Evolutionary conservation across 2,888 invertebrate genomes (phyloP).

Genomic region (Sarcophaga carnaria): DNA sequence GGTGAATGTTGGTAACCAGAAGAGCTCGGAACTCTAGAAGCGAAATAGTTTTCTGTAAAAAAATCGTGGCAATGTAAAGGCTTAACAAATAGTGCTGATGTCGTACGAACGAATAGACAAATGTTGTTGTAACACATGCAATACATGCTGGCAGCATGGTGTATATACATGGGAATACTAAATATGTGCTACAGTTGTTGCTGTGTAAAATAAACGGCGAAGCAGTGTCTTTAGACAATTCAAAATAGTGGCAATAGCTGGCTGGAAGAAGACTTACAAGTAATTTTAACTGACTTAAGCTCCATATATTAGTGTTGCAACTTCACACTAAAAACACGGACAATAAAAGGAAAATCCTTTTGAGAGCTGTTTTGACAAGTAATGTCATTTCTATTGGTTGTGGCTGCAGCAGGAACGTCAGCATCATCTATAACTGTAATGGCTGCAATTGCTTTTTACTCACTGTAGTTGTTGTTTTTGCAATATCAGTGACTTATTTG

Average conservation of each 20-base stretch:
- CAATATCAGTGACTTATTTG: too few relatives aligned
- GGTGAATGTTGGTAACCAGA: too few relatives aligned
- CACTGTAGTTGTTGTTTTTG: too few relatives aligned
- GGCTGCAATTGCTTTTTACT: too few relatives aligned
- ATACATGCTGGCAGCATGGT: background rate
- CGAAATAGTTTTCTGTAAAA: too few relatives aligned
- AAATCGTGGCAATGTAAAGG: background rate
- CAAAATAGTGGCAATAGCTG: too few relatives aligned
- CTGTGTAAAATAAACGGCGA: too few relatives aligned
- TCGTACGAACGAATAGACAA: background rate
- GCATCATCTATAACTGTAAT: conserved; percentile 26
- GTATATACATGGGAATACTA: background rate
- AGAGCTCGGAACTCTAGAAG: too few relatives aligned
- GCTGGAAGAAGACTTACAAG: conserved; percentile 31
- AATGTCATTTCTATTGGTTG: background rate
- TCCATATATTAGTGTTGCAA: conserved; percentile 56
- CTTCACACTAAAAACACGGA: conserved; percentile 37
- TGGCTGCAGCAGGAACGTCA: background rate
- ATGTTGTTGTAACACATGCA: background rate
- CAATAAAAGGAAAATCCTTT: conserved; percentile 37
- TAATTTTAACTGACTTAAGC: conserved; percentile 59
- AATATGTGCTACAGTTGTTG: too few relatives aligned
- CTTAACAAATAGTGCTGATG: background rate
- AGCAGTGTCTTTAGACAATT: background rate
- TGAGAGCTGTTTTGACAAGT: too few relatives aligned